A percentile compares a stretch with the other conserved stretches of the same genome.
Conservation (phyloP, 2,888 invertebrate species). For the Agrotis clavis region DNA sequence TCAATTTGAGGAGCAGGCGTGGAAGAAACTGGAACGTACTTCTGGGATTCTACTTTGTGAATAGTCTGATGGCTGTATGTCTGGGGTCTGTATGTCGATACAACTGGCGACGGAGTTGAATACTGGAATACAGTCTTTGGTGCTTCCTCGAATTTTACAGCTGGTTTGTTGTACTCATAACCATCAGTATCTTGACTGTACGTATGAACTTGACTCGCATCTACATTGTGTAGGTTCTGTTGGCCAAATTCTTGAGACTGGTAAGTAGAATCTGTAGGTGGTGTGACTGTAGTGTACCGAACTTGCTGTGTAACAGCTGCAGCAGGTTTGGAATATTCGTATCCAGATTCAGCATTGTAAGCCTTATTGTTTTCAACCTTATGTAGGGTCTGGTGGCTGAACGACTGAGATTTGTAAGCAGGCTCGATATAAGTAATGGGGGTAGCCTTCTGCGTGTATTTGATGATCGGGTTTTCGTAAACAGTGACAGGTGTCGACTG, state of each 20-base stretch:
- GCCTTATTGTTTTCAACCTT: slow-evolving; percentile 74
- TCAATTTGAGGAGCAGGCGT: slow-evolving; percentile 75
- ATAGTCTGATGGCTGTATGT: slow-evolving; percentile 82
- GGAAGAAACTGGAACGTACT: slow-evolving; percentile 74
- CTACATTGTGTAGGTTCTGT: slow-evolving; percentile 80
- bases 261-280: slow-evolving; percentile 75
- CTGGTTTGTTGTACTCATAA: slow-evolving; percentile 77
- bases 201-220: slow-evolving; percentile 74
- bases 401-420: slow-evolving; percentile 76
- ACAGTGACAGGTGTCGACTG: slow-evolving; percentile 82
- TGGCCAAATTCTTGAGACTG: slow-evolving; percentile 79
- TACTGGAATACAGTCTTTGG: slow-evolving; percentile 75
- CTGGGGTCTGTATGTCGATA: slow-evolving; percentile 80
- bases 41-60: slow-evolving; percentile 80
- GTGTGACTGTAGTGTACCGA: slow-evolving; percentile 73
- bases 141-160: slow-evolving; percentile 77
- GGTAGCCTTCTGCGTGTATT: slow-evolving; percentile 80
- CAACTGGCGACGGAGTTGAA: slow-evolving; percentile 74
- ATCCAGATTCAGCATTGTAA: slow-evolving; percentile 70
- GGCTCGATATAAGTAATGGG: slow-evolving; percentile 77
- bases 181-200: slow-evolving; percentile 67
- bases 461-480: slow-evolving; percentile 84
- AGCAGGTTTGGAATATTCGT: slow-evolving; percentile 69
- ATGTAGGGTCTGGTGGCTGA: slow-evolving; percentile 81
- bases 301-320: slow-evolving; percentile 68